Evolutionary conservation across 2,888 invertebrate species (phyloP), one percentile per base, ranked within the genome.

Genomic region (Cephalotes varians): DNA sequence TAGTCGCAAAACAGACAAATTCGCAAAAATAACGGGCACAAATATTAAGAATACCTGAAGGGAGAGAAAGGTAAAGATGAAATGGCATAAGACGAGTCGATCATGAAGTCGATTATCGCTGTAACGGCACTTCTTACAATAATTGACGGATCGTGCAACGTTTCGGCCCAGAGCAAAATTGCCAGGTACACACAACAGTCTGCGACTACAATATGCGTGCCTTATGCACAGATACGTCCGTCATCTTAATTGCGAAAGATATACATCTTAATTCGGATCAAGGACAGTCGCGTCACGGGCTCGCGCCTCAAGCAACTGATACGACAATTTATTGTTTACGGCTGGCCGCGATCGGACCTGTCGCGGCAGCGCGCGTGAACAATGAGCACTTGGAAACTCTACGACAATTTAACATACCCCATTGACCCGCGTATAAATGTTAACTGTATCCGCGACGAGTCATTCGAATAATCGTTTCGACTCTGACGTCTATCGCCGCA

Each of bases 121-220:
- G 83, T 89, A 89, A 89, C 89, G 89, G 89, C 87, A 87, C 83
- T 85, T 88, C 88, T 88, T 81, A 84, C 87, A 89, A 89, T 89
- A 89, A 89, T 88, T 88, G 89, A 89, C 79, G 89, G 88, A 86
- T 89, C 86, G 86, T 85, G 85, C 76, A 82, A 83, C 82, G 85
- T 87, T 88, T 89, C 80, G 89, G 47, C 62, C 76, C 47, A 58
- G 81, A 77, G 82, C 65, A 62, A 83, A 83, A 83, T 83, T 74
- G 62, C 71, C 72, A 58, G 64, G 65, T 84, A 56, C n/a, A n/a
- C n/a, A n/a, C 74, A 77, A 62, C 21, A 28, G n/a, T 1, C 54
- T 58, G 54, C 56, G 80, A 82, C 54, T 77, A 47, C 71, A 71
- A 69, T 74, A 60, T 80, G 58, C 77, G 77, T 64, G 67, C 74